phyloP scores from a whole-genome alignment of 2,888 invertebrate species.

The Eustalomyia histrio region DNA sequence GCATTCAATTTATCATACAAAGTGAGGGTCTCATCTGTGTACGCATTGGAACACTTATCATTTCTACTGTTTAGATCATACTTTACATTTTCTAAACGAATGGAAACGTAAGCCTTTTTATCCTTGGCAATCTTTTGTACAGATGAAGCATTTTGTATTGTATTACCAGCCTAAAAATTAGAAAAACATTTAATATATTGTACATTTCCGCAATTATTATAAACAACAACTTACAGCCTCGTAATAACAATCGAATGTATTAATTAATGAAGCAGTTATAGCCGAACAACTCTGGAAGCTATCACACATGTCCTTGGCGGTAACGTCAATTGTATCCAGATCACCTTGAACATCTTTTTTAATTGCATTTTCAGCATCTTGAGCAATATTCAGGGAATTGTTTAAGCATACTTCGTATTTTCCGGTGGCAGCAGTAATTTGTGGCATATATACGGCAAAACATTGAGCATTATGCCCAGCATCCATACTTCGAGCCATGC shows the following conservation, averaged over 20 bases:
- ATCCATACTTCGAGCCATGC: not conserved
- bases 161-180: constrained; percentile 5
- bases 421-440: not conserved
- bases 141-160: not conserved
- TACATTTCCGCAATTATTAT: too few species aligned
- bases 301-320: not conserved
- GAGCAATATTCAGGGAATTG: not conserved
- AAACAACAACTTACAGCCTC: constrained; percentile 2
- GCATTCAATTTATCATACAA: constrained; percentile 11
- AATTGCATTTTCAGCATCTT: not conserved
- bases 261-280: not conserved
- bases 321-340: not conserved
- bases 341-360: not conserved
- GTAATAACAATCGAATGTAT: not conserved
- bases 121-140: constrained; percentile 16
- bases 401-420: not conserved
- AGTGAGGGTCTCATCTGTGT: not conserved
- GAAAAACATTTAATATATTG: too few species aligned
- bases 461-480: not conserved
- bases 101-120: not conserved
- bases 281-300: not conserved
- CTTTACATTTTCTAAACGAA: not conserved
- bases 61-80: not conserved
- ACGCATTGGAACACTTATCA: not conserved
- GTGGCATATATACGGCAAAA: not conserved